Conservation (phyloP, 1,140 invertebrate genomes). For the Halesus radiatus region DNA sequence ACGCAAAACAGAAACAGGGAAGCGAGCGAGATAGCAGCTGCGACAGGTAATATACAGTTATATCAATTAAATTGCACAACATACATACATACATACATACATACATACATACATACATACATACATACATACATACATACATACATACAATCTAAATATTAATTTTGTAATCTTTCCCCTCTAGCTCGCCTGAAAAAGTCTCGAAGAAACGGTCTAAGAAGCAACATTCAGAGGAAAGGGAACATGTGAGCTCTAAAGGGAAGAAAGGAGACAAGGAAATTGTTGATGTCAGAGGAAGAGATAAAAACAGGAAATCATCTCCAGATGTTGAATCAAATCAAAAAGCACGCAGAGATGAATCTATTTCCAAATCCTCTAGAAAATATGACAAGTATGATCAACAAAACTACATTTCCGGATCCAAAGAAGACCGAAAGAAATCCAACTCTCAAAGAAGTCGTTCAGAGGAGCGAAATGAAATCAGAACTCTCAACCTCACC, state of each 20-base stretch:
- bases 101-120: too few species aligned
- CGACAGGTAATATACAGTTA: constrained; percentile 63
- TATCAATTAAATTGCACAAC: too few species aligned
- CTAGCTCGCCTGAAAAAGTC: constrained; percentile 51
- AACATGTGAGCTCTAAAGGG: constrained; percentile 19
- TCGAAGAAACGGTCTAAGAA: constrained; percentile 54
- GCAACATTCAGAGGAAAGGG: constrained; percentile 41
- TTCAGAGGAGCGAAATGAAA: constrained; percentile 47
- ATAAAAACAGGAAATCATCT: constrained; percentile 49
- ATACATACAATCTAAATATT: too few species aligned
- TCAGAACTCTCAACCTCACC: constrained; percentile 28
- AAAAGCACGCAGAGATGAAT: constrained; percentile 8
- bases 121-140: too few species aligned
- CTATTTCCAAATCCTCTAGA: constrained; percentile 40
- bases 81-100: too few species aligned
- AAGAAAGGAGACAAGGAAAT: constrained; percentile 39
- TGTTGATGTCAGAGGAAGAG: constrained; percentile 33
- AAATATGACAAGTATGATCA: constrained; percentile 42
- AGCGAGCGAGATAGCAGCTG: constrained; percentile 64
- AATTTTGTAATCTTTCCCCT: constrained; percentile 32
- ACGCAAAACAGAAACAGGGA: constrained; percentile 66
- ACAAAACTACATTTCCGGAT: constrained; percentile 2
- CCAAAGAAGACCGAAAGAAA: constrained; percentile 49
- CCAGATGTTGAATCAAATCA: constrained; percentile 22
- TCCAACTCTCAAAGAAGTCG: constrained; percentile 39